Conservation (phyloP, 92 coral and sea anemone genomes). For the Epizoanthus scotinus region DNA sequence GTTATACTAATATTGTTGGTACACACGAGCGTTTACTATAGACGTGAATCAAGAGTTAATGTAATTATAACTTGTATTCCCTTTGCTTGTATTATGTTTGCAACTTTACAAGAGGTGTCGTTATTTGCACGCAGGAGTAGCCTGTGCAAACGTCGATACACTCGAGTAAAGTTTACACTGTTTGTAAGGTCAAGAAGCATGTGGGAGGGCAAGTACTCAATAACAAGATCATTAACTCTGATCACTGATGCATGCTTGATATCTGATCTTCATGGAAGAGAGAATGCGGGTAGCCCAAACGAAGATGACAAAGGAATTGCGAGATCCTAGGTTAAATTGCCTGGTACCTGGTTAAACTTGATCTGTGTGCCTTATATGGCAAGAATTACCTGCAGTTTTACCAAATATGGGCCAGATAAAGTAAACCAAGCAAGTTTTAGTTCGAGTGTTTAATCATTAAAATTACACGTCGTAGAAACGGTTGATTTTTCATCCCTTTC, state of each 20-base stretch:
- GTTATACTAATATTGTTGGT: neutral
- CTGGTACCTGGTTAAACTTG: conserved; percentile 54
- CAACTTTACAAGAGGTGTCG: neutral
- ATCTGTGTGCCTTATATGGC: conserved; percentile 74
- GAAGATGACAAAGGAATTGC: conserved; percentile 3
- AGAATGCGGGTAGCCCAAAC: conserved; percentile 35
- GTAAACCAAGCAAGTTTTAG: conserved; percentile 57
- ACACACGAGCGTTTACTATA: neutral
- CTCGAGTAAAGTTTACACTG: conserved; percentile 29
- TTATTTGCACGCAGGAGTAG: conserved; percentile 4
- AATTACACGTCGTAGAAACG: conserved; percentile 71
- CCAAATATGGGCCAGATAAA: conserved; percentile 74
- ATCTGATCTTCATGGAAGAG: conserved; percentile 9
- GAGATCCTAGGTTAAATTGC: conserved; percentile 13
- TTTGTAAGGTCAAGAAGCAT: neutral
- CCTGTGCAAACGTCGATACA: conserved; percentile 22
- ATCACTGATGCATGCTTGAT: conserved; percentile 34
- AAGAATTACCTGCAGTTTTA: conserved; percentile 60
- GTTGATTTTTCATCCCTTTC: conserved; percentile 37
- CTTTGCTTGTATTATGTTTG: neutral
- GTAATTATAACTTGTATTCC: neutral
- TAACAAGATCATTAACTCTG: neutral
- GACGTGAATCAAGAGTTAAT: neutral
- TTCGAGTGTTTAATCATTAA: conserved; percentile 81
- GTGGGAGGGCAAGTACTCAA: conserved; percentile 5